Evolutionary conservation across 2,797 vertebrate species (phyloP).

Genomic region (Malurus leucopterus): DNA sequence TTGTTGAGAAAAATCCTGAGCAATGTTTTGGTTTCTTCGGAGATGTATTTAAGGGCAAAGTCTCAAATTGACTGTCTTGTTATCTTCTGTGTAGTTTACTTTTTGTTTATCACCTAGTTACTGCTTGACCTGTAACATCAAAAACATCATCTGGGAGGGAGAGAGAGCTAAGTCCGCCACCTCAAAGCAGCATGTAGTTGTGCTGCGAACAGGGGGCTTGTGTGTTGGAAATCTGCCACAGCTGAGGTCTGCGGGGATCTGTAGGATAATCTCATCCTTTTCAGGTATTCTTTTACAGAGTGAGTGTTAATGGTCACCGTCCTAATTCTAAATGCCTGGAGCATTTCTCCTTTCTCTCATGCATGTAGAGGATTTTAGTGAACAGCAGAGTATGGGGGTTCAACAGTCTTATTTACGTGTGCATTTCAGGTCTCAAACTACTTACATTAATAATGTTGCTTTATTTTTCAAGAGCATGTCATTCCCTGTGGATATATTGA

Average conservation of each 20-base stretch:
- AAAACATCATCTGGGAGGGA: not conserved
- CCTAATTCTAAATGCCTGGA: not conserved
- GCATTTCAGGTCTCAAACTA: not conserved
- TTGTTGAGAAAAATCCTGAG: not conserved
- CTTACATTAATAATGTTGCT: not conserved
- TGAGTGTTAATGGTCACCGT: not conserved
- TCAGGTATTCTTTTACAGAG: not conserved
- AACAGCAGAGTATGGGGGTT: not conserved
- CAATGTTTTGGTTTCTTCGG: not conserved
- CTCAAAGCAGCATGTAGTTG: not conserved
- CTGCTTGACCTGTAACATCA: not conserved
- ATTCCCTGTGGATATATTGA: slow-evolving; percentile 86
- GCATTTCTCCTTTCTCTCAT: not conserved
- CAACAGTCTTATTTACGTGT: not conserved
- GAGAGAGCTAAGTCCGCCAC: not conserved
- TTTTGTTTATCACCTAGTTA: not conserved
- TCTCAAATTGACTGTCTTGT: not conserved
- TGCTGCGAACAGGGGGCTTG: not conserved
- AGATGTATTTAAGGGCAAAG: not conserved
- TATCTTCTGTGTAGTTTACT: not conserved
- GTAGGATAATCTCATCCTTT: not conserved
- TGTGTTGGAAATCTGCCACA: not conserved
- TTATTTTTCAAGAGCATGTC: slow-evolving; percentile 74
- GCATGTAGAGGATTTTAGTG: not conserved
- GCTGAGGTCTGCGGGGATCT: not conserved